These are phyloP conservation scores for Apodemia mormo DNA, from an alignment of 2,888 invertebrate species.

Conservation along the genomic window DNA sequence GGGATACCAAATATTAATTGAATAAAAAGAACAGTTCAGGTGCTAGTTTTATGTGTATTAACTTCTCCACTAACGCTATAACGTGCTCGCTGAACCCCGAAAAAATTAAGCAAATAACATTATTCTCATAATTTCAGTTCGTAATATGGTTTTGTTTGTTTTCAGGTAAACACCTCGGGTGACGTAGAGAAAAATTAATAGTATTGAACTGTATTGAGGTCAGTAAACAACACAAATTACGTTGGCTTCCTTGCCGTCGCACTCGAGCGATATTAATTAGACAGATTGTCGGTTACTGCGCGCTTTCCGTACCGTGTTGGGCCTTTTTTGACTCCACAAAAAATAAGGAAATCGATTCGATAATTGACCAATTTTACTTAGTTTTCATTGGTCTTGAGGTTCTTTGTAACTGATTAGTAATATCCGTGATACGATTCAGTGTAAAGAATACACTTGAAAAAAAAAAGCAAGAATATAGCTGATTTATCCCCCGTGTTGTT, in stretches of 20 bases:
- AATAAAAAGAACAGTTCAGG: no score
- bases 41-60: no score
- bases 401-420: neutral
- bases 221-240: constrained; percentile 44
- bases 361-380: constrained; percentile 15
- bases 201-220: constrained; percentile 40
- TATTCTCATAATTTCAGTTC: neutral
- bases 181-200: constrained; percentile 22
- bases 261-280: constrained; percentile 31
- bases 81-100: no score
- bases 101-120: no score
- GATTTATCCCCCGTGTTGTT: no score
- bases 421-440: neutral
- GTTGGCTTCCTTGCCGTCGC: constrained; percentile 27
- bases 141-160: constrained; percentile 23
- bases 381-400: constrained; percentile 3
- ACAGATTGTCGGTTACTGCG: constrained; percentile 30
- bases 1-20: no score
- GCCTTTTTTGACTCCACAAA: constrained; percentile 19
- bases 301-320: constrained; percentile 17
- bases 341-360: constrained; percentile 14
- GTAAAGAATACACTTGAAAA: neutral
- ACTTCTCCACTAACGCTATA: no score
- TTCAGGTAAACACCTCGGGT: constrained; percentile 60
- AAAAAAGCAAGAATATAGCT: neutral